phyloP scores from a whole-genome alignment of 2,113 vertebrate species.

The Scortum barcoo region DNA sequence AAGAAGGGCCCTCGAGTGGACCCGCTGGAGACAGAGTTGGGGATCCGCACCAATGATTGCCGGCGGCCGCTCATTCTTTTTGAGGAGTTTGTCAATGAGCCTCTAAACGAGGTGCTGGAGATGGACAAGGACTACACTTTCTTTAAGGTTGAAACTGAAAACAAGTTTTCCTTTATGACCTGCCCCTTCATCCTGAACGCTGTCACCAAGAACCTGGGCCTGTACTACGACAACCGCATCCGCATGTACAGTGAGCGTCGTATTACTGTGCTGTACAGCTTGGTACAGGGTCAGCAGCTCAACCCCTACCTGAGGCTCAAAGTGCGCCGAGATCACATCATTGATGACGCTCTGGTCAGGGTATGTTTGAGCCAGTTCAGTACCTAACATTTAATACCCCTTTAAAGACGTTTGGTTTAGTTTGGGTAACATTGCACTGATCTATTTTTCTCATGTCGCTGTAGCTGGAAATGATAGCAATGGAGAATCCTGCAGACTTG shows the following conservation, averaged over 20 bases:
- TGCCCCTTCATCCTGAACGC: conserved; percentile 98
- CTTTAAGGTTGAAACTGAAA: conserved; percentile 99
- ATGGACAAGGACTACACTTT: conserved; percentile 99
- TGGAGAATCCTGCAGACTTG: conserved; percentile 99
- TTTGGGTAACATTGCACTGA: not conserved
- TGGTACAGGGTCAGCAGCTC: conserved; percentile 98
- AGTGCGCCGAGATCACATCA: conserved; percentile 97
- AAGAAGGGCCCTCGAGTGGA: conserved; percentile 98
- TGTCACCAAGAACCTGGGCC: conserved; percentile 98
- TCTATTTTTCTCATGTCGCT: conserved; percentile 1
- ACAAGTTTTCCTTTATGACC: conserved; percentile 99
- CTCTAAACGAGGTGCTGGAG: conserved; percentile 97
- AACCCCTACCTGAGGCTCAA: conserved; percentile 97
- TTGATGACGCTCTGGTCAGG: conserved; percentile 97
- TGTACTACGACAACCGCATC: conserved; percentile 99
- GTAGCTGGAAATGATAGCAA: conserved; percentile 97
- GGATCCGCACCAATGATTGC: conserved; percentile 95
- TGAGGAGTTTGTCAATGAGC: conserved; percentile 98
- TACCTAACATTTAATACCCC: fast-evolving
- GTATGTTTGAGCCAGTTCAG: conserved; percentile 82
- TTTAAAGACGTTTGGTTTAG: not conserved
- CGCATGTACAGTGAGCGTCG: conserved; percentile 99
- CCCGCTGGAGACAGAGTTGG: conserved; percentile 96
- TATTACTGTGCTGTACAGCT: conserved; percentile 98
- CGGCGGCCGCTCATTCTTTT: conserved; percentile 94